Evolutionary conservation across 1,140 invertebrate genomes (phyloP).

Genomic region (Macrobrachium rosenbergii): DNA sequence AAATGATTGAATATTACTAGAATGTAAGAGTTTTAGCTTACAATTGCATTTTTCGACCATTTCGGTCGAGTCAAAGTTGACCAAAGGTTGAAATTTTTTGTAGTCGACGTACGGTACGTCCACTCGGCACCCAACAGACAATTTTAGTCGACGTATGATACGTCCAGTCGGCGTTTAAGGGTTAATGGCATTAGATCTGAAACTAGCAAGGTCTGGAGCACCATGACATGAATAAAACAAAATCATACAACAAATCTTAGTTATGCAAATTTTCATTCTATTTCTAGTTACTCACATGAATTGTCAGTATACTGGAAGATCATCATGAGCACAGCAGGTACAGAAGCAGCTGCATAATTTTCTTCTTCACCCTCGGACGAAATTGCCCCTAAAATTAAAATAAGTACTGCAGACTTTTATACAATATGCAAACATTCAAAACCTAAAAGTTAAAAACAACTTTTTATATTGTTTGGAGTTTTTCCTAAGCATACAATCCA

Average conservation of each 20-base stretch:
- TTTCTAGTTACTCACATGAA: constrained; percentile 76
- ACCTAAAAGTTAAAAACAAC: too few relatives aligned
- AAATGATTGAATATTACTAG: too few relatives aligned
- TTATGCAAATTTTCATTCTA: background rate
- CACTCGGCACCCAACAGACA: too few relatives aligned
- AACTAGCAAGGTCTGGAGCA: background rate
- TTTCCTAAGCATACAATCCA: too few relatives aligned
- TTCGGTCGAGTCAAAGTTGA: too few relatives aligned
- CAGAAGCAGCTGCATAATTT: constrained; percentile 89
- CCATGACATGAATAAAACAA: background rate
- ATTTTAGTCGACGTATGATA: too few relatives aligned
- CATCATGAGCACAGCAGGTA: constrained; percentile 96
- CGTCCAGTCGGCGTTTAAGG: too few relatives aligned
- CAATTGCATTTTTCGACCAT: too few relatives aligned
- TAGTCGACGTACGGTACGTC: too few relatives aligned
- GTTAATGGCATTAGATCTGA: background rate
- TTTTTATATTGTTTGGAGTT: too few relatives aligned
- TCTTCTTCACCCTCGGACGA: constrained; percentile 78
- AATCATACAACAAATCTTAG: background rate
- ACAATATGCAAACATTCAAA: background rate
- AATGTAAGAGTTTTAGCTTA: too few relatives aligned
- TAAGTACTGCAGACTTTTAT: background rate
- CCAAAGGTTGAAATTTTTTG: too few relatives aligned
- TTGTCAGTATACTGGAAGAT: constrained; percentile 96
- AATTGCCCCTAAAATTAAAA: constrained; percentile 66